Base-by-base conservation (phyloP, 2,888 invertebrate genomes). In the Brachypalpus laphriformis region DNA sequence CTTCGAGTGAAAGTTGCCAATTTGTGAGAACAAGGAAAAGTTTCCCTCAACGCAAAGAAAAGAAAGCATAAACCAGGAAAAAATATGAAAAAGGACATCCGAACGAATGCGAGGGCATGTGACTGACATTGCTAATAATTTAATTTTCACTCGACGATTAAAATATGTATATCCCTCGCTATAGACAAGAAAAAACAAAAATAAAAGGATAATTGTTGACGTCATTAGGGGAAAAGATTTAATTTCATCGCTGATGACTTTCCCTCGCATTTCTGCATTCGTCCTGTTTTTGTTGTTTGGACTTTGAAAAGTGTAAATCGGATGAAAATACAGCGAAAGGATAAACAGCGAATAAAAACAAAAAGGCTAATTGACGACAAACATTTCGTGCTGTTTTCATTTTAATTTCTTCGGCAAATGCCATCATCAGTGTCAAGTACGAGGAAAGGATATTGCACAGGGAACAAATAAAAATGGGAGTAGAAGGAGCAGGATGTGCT, bases 81-180 rank as follows among this genome's bases (percentile, higher is more conserved):
- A 25, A 25, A 25, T 25, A 2, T 11, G 2, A 22, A 14, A 20
- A 71, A 71, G 16, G 16, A 59, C 71, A 49, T 1, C 2, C 5
- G 25, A 25, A 54, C 40, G 1, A 22, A 28, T 14, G 16, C 18
- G 11, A 14, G 9, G 45, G 9, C 56, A 59, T 71, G 59, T 18
- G 34, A 9, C 57, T 57, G 70, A 70, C 70, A 59, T 71, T 59
- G 47, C 47, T 49, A 49, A 61, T 72, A 72, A 72, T 59, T 72
- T 72, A 49, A 72, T 61, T 31, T 28, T 14, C 14, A 25, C 40
- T 40, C 40, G 14, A 40, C 40, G 7, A 6, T 40, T 40, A 40
- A 40, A 40, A 14, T 14, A 14, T 40, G n/a, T 40, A 40, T n/a
- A n/a, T 51, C 25, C 28, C 7, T 51, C 28, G 7, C 8, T 20